Percentiles rank a stretch among this genome's conserved stretches.
Conservation (phyloP, 1,140 invertebrate genomes). For the Brachystomella parvula region DNA sequence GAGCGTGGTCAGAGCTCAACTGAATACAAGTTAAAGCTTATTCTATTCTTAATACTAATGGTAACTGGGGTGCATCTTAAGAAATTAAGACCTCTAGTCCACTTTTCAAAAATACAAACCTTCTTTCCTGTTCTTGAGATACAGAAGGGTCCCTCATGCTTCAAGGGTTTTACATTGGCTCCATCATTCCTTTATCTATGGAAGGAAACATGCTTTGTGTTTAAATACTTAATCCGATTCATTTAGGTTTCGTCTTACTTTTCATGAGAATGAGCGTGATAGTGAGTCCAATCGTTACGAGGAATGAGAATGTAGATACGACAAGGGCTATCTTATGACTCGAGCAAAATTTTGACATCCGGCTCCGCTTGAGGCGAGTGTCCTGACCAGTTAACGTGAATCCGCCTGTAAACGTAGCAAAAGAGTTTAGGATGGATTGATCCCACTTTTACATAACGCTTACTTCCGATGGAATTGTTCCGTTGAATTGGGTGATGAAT, state of each 20-base stretch:
- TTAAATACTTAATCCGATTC: neutral
- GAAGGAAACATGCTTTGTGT: neutral
- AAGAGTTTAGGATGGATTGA: neutral
- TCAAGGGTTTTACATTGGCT: constrained; percentile 24
- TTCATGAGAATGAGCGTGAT: constrained; percentile 38
- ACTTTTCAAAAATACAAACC: neutral
- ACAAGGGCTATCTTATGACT: constrained; percentile 38
- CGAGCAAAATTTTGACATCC: constrained; percentile 33
- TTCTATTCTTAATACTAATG: neutral
- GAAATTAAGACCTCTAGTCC: neutral
- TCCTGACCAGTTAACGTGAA: constrained; percentile 37
- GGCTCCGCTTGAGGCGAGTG: constrained; percentile 22
- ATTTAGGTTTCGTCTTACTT: constrained; percentile 22
- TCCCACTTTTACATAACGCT: neutral
- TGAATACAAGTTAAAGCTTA: neutral
- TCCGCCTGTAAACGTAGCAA: constrained; percentile 28
- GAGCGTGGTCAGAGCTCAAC: neutral
- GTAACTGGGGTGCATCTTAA: too few species aligned
- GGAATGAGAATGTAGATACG: constrained; percentile 37
- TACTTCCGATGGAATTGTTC: constrained; percentile 11
- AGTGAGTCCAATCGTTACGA: constrained; percentile 36
- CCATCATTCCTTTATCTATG: constrained; percentile 37
- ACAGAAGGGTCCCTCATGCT: neutral
- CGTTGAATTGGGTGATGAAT: neutral
- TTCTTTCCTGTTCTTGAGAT: neutral